Evolutionary conservation across 2,888 invertebrate species (phyloP).

Genomic region (Melangyna quadrimaculata): DNA sequence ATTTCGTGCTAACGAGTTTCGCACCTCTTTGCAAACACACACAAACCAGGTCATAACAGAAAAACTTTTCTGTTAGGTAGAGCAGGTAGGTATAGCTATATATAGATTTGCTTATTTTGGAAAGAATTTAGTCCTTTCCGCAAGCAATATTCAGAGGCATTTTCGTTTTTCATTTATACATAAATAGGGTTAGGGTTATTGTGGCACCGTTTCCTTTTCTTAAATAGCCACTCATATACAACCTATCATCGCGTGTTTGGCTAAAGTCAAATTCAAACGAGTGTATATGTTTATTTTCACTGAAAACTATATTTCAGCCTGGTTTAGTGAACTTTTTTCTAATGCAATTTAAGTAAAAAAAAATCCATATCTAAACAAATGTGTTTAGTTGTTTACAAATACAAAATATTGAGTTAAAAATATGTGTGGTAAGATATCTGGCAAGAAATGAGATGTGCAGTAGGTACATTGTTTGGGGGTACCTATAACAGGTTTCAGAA

Average conservation of each 20-base stretch:
- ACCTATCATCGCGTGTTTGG: conserved; percentile 47
- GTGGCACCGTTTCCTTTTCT: conserved; percentile 21
- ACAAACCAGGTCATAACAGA: background rate
- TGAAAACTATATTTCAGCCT: conserved; percentile 46
- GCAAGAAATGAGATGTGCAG: no score
- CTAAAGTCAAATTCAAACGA: conserved; percentile 45
- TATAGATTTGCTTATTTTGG: background rate
- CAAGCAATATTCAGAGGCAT: conserved; percentile 1
- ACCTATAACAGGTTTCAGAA: no score
- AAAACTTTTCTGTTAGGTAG: conserved; percentile 4
- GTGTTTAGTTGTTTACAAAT: background rate
- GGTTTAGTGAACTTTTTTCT: conserved; percentile 38
- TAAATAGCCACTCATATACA: conserved; percentile 36
- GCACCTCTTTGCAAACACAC: conserved; percentile 2
- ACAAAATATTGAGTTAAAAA: no score
- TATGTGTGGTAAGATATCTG: no score
- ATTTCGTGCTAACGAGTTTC: conserved; percentile 15
- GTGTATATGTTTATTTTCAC: conserved; percentile 38
- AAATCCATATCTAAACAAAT: background rate
- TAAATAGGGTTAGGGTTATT: background rate
- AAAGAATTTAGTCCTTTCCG: background rate
- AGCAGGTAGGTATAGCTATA: no score
- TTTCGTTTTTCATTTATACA: background rate
- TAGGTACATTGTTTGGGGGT: no score
- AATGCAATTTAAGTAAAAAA: conserved; percentile 39